Conservation (phyloP, 2,113 vertebrate species). For the Calidris pygmaea region DNA sequence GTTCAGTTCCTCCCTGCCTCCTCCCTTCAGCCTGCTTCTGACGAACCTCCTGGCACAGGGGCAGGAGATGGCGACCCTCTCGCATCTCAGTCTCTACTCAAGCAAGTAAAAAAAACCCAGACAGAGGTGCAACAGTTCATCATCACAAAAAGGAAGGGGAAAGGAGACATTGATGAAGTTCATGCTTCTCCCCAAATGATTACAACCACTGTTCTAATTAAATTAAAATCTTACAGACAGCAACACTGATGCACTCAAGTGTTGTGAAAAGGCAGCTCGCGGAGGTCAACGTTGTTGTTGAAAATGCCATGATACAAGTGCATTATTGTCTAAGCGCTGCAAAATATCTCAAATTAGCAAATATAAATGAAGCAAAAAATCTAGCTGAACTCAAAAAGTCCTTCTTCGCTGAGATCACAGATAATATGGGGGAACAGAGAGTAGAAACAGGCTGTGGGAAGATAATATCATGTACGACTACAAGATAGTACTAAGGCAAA, state of each 20-base stretch:
- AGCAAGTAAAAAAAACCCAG: neutral
- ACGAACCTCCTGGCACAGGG: neutral
- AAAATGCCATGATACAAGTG: neutral
- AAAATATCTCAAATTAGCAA: conserved; percentile 24
- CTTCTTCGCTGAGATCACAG: neutral
- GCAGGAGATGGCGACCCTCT: neutral
- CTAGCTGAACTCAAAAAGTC: neutral
- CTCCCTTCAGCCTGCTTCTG: neutral
- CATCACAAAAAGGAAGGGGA: neutral
- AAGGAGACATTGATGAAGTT: neutral
- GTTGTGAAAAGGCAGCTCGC: neutral
- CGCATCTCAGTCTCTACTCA: neutral
- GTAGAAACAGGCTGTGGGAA: neutral
- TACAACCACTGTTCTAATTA: conserved; percentile 46
- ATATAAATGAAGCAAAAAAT: neutral
- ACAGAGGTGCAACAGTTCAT: neutral
- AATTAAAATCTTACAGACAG: conserved; percentile 40
- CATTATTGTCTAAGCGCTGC: neutral
- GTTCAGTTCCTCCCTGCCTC: conserved; percentile 22
- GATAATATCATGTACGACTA: neutral
- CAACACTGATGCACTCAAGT: conserved; percentile 5
- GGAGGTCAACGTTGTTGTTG: neutral
- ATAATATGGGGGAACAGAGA: neutral
- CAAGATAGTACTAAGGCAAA: neutral
- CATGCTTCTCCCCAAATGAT: neutral